phyloP scores from a whole-genome alignment of 2,888 invertebrate genomes.

The Ophonus ardosiacus region DNA sequence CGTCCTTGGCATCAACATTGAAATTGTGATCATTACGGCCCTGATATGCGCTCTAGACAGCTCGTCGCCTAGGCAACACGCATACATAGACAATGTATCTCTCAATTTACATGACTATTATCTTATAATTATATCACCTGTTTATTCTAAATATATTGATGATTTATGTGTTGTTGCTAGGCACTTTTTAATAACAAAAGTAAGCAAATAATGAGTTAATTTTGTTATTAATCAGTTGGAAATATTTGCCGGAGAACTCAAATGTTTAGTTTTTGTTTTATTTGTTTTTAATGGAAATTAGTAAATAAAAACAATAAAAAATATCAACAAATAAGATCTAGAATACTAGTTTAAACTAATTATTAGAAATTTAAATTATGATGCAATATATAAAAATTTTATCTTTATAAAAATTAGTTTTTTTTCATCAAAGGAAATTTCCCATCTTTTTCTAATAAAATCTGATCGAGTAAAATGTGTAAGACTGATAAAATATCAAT shows the following conservation, averaged over 20 bases:
- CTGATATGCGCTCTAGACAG: slow-evolving; percentile 45
- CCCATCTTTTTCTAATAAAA: too few species aligned
- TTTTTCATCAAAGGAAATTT: too few species aligned
- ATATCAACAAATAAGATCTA: too few species aligned
- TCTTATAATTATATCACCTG: slow-evolving; percentile 5
- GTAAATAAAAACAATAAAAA: too few species aligned
- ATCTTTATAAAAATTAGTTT: too few species aligned
- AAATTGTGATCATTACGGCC: slow-evolving; percentile 37
- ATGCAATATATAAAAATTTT: too few species aligned
- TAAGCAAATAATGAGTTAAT: too few species aligned
- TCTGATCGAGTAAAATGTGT: too few species aligned
- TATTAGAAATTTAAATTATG: too few species aligned
- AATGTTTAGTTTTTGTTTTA: not conserved
- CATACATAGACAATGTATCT: not conserved
- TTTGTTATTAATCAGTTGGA: not conserved
- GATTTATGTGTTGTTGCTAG: not conserved
- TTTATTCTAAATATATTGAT: not conserved
- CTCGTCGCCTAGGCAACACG: slow-evolving; percentile 41
- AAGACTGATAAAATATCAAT: too few species aligned
- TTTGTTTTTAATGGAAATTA: too few species aligned
- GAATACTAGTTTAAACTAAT: too few species aligned
- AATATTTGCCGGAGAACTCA: not conserved
- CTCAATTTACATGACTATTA: not conserved
- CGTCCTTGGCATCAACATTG: slow-evolving; percentile 32
- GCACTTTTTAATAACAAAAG: not conserved